Evolutionary conservation across 2,888 invertebrate genomes (phyloP).

Genomic region (Romanomermis culicivorax): DNA sequence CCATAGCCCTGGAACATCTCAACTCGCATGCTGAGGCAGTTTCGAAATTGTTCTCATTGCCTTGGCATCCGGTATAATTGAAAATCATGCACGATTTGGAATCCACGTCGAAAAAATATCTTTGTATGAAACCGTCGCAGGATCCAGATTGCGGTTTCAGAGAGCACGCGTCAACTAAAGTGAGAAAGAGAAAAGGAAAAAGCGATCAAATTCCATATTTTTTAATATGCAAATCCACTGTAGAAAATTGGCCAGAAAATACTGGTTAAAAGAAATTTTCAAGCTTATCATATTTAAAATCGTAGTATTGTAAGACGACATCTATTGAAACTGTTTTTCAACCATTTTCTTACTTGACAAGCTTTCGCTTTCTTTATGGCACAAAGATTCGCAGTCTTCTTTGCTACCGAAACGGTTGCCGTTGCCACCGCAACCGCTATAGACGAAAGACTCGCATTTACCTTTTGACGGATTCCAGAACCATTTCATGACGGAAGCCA

Average conservation of each 20-base stretch:
- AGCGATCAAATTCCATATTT: neutral
- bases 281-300: too few species aligned
- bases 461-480: slow-evolving; percentile 42
- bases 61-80: slow-evolving; percentile 63
- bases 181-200: neutral
- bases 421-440: slow-evolving; percentile 66
- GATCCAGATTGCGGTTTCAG: neutral
- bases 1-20: neutral
- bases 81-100: slow-evolving; percentile 33
- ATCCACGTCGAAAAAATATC: neutral
- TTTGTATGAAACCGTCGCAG: neutral
- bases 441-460: slow-evolving; percentile 53
- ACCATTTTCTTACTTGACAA: neutral
- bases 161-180: neutral
- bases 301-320: too few species aligned
- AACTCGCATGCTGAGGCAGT: neutral
- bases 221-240: neutral
- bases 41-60: slow-evolving; percentile 46
- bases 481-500: slow-evolving; percentile 42
- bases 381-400: slow-evolving; percentile 52
- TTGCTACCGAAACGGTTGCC: slow-evolving; percentile 58
- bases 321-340: too few species aligned
- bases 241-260: neutral
- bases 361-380: slow-evolving; percentile 37
- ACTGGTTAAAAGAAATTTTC: too few species aligned